A percentile compares a stretch with the other conserved stretches of the same genome.
phyloP scores from a whole-genome alignment of 1,140 invertebrate species.

The Lordiphosa stackelbergi region DNA sequence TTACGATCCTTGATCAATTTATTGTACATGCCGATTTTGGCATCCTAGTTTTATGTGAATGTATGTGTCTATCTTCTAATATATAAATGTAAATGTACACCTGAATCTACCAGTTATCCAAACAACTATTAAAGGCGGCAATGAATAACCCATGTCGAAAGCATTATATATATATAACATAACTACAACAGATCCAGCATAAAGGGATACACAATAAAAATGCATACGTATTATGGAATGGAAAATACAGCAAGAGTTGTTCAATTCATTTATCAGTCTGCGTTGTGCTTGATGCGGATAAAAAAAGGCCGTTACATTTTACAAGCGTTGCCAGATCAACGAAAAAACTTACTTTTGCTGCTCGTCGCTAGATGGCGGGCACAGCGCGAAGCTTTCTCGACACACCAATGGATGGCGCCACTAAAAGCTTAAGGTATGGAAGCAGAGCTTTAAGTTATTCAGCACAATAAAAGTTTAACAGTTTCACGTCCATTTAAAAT shows the following conservation, averaged over 20 bases:
- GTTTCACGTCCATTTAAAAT: no score
- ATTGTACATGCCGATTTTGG: conserved; percentile 34
- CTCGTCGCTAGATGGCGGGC: no score
- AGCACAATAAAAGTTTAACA: no score
- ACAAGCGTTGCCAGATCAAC: no score
- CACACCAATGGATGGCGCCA: no score
- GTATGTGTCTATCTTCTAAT: conserved; percentile 20
- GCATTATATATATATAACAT: conserved; percentile 7
- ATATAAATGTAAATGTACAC: conserved; percentile 25
- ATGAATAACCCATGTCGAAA: conserved; percentile 42
- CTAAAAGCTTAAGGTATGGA: no score
- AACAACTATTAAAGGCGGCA: conserved; percentile 5
- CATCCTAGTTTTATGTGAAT: conserved; percentile 52
- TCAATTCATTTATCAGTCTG: neutral
- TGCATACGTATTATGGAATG: conserved; percentile 36
- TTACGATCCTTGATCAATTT: conserved; percentile 55
- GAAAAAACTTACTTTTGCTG: no score
- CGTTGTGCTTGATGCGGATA: no score
- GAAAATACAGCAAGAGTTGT: conserved; percentile 9
- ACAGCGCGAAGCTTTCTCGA: no score
- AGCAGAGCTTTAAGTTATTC: no score
- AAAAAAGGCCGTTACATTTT: no score
- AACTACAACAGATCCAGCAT: conserved; percentile 38
- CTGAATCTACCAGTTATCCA: conserved; percentile 32
- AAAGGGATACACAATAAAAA: conserved; percentile 37